Evolutionary conservation across 2,888 invertebrate genomes (phyloP).

Genomic region (Hyposoter dolosus): DNA sequence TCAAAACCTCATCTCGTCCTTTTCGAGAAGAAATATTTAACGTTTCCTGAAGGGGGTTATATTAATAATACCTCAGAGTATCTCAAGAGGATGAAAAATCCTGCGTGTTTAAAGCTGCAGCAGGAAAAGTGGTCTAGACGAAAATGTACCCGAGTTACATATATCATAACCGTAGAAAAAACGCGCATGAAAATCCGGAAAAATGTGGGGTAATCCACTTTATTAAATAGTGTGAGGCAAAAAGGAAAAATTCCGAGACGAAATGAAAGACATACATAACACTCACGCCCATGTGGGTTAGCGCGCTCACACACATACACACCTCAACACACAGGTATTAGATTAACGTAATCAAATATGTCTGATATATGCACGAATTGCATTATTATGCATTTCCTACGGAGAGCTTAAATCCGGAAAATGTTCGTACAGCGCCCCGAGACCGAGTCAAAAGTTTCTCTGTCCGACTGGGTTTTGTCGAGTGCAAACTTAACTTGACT

Average conservation of each 20-base stretch:
- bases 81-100: slow-evolving; percentile 31
- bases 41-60: neutral
- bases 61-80: slow-evolving; percentile 30
- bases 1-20: neutral
- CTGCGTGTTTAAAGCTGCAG: slow-evolving; percentile 19
- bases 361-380: slow-evolving; percentile 21
- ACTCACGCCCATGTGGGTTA: slow-evolving; percentile 1
- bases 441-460: slow-evolving; percentile 47
- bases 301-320: neutral
- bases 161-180: slow-evolving; percentile 7
- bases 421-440: slow-evolving; percentile 28
- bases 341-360: slow-evolving; percentile 20
- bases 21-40: slow-evolving; percentile 16
- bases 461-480: slow-evolving; percentile 35
- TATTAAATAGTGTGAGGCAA: slow-evolving; percentile 52
- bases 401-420: slow-evolving; percentile 29
- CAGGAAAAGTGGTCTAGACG: slow-evolving; percentile 31
- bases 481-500: slow-evolving; percentile 60
- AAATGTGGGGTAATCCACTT: slow-evolving; percentile 58
- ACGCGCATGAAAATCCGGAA: slow-evolving; percentile 33
- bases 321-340: neutral
- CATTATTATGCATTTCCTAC: slow-evolving; percentile 24
- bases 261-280: slow-evolving; percentile 14
- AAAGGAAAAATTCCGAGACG: slow-evolving; percentile 1
- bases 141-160: slow-evolving; percentile 40